These are phyloP conservation scores for Molanna angustata DNA, from an alignment of 2,888 invertebrate genomes.

Conservation along the genomic window DNA sequence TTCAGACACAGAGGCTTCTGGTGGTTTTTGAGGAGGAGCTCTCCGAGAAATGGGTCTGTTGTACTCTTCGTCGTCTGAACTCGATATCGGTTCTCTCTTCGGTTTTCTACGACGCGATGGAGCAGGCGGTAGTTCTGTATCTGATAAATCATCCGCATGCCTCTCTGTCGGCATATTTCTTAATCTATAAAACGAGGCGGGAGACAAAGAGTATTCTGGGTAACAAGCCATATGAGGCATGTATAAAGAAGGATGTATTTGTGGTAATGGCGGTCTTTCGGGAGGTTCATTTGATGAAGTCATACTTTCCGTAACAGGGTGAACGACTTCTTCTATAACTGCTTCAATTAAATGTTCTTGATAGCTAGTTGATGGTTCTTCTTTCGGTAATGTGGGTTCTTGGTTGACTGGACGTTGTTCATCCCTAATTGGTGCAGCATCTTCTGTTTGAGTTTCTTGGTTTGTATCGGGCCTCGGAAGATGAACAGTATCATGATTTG, in stretches of 20 bases:
- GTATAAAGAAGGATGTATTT: constrained; percentile 49
- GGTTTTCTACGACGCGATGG: constrained; percentile 51
- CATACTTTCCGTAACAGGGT: constrained; percentile 1
- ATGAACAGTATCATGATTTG: constrained; percentile 36
- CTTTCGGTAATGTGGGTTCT: too few species aligned
- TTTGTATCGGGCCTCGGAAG: constrained; percentile 12
- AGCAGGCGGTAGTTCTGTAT: constrained; percentile 42
- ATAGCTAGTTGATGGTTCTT: too few species aligned
- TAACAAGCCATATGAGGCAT: constrained; percentile 46
- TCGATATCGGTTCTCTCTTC: constrained; percentile 46
- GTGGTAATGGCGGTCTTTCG: constrained; percentile 51
- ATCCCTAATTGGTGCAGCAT: constrained; percentile 43
- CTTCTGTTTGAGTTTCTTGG: constrained; percentile 25
- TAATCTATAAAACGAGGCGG: constrained; percentile 49
- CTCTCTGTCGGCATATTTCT: constrained; percentile 44
- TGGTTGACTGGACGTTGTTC: constrained; percentile 15
- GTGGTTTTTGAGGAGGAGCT: constrained; percentile 44
- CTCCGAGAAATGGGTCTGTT: constrained; percentile 47
- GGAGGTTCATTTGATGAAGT: constrained; percentile 35
- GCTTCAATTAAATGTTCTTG: too few species aligned
- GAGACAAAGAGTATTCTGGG: constrained; percentile 54
- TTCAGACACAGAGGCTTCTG: constrained; percentile 66
- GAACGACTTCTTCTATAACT: constrained; percentile 27
- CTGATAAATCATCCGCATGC: constrained; percentile 42
- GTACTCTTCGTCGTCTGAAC: constrained; percentile 54